Evolutionary conservation across 2,797 vertebrate genomes (phyloP), one percentile per base, ranked within the genome.

Genomic region (Sebastes paucispinis): DNA sequence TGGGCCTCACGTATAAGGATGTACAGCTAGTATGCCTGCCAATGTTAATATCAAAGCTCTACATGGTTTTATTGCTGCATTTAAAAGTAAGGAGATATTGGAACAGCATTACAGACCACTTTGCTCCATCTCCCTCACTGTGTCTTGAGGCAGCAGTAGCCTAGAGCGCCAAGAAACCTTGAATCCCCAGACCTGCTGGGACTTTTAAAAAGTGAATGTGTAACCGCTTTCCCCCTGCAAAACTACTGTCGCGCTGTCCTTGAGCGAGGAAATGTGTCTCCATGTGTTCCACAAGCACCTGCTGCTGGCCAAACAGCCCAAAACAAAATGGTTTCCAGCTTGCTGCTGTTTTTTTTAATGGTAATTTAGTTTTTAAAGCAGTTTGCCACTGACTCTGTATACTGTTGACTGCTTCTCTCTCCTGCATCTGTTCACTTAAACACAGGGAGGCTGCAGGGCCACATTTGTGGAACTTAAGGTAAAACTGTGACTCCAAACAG

Each of bases 281-380:
- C 57, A 64, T 88, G 84, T 87, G 81, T 72, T 80, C n/a, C 43
- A 69, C 62, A 82, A 87, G 67, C 86, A 90, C 84, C 86, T 75
- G 81, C 89, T 86, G 81, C 81, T 68, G 75, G 86, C 73, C 84
- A 84, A 86, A 83, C 79, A 73, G 73, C 75, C 79, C 75, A 55
- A 55, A 77, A 77, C 76, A 70, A 84, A 81, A 63, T 24, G 67
- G 13, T 52, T 79, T 82, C 16, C 82, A 84, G 81, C 73, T 34
- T 72, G 75, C 57, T 65, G 36, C 68, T 68, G 57, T 66, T 82
- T 81, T 78, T 78, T 79, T 74, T n/a, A 71, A 79, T 14, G 72
- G 34, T 76, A 22, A 77, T 82, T 62, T 70, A 12, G 50, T 70
- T 80, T 81, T 77, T 55, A 77, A 63, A 77, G 77, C 62, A 8